Conservation (phyloP, 2,113 vertebrate species). For the Sorex araneus region DNA sequence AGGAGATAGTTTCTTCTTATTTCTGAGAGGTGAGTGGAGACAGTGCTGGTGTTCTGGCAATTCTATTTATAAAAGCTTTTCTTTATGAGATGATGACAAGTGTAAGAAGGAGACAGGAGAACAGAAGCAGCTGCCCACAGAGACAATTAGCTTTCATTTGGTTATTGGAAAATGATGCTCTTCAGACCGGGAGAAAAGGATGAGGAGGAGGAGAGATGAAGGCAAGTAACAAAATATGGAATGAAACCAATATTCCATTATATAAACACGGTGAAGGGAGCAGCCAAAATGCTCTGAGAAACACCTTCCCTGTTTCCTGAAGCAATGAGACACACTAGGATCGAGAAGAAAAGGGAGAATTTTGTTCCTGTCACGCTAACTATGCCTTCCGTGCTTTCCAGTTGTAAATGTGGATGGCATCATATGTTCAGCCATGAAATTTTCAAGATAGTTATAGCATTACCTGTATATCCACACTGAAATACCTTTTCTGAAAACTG, state of each 20-base stretch:
- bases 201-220: constrained; percentile 9
- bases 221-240: constrained; percentile 48
- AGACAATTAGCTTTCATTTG: constrained; percentile 57
- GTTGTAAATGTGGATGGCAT: background rate
- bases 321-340: background rate
- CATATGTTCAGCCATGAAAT: background rate
- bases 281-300: background rate
- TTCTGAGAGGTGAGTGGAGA: background rate
- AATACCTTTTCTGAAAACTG: background rate
- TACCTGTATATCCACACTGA: background rate
- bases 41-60: background rate
- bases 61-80: constrained; percentile 33
- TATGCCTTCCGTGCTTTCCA: background rate
- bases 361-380: background rate
- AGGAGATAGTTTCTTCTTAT: background rate
- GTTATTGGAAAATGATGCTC: constrained; percentile 63
- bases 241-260: constrained; percentile 42
- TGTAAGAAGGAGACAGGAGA: background rate
- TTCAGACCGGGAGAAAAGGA: constrained; percentile 20
- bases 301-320: background rate
- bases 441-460: background rate
- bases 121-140: constrained; percentile 34
- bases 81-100: constrained; percentile 38
- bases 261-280: background rate
- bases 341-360: background rate